Percentiles rank a stretch among this genome's conserved stretches.
Conservation (phyloP, 2,888 invertebrate species). For the Archips xylosteana region DNA sequence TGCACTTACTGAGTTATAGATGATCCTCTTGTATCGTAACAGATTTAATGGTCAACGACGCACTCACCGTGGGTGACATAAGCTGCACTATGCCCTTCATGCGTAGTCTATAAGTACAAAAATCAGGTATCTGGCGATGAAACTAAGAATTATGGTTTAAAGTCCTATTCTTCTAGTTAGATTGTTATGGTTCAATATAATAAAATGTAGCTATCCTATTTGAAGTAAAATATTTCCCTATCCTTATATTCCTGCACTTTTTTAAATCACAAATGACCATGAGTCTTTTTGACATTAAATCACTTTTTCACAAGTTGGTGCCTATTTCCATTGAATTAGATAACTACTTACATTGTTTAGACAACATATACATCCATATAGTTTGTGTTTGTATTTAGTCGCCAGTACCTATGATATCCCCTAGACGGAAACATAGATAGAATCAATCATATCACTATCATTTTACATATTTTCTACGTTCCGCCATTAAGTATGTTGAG, state of each 20-base stretch:
- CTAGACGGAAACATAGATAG: neutral
- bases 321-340: neutral
- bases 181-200: conserved; percentile 20
- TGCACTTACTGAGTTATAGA: conserved; percentile 22
- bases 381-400: neutral
- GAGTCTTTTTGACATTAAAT: neutral
- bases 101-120: conserved; percentile 77
- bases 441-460: neutral
- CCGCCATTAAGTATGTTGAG: neutral
- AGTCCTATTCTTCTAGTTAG: conserved; percentile 20
- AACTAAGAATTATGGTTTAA: conserved; percentile 19
- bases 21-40: conserved; percentile 62
- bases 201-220: conserved; percentile 33
- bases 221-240: neutral
- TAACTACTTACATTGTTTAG: neutral
- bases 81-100: conserved; percentile 82
- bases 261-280: conserved; percentile 11
- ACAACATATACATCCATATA: neutral
- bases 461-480: neutral
- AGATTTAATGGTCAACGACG: conserved; percentile 83
- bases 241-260: conserved; percentile 20
- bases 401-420: conserved; percentile 19
- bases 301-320: neutral
- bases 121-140: conserved; percentile 65
- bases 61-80: conserved; percentile 77